Percentiles rank a stretch among this genome's conserved stretches.
Evolutionary conservation across 2,797 vertebrate genomes (phyloP).

Genomic region (Erithacus rubecula): DNA sequence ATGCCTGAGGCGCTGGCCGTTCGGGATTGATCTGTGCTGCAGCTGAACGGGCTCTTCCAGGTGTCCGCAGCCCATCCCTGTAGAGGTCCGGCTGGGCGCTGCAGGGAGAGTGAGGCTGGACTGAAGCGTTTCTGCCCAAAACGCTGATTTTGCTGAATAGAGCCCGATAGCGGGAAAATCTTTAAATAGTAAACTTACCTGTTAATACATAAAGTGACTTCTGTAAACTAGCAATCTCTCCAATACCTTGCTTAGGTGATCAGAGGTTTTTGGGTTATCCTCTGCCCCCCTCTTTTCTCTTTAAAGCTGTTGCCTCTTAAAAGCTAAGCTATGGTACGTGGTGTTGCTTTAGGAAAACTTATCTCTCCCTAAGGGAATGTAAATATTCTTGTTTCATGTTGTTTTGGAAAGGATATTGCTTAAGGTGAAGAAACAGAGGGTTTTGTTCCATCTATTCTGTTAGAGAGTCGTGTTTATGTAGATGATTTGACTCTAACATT

Average conservation of each 20-base stretch:
- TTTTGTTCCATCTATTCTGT: background rate
- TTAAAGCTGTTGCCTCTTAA: background rate
- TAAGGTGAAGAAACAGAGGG: background rate
- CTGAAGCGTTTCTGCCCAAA: fast-evolving
- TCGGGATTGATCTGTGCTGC: background rate
- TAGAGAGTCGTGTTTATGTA: background rate
- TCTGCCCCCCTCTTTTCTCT: fast-evolving
- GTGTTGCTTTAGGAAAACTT: background rate
- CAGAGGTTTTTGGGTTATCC: background rate
- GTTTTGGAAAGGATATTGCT: background rate
- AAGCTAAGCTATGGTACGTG: background rate
- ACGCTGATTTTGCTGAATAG: background rate
- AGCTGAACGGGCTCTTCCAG: background rate
- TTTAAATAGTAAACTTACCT: background rate
- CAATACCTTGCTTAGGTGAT: background rate
- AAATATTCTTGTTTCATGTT: background rate
- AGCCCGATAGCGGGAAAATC: background rate
- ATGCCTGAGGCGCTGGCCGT: fast-evolving
- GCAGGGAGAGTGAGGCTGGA: background rate
- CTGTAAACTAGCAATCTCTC: background rate
- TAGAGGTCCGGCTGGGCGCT: background rate
- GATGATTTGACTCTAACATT: background rate
- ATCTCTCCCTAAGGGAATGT: background rate
- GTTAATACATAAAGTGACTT: background rate
- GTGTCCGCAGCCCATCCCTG: background rate